Evolutionary conservation across 2,888 invertebrate genomes (phyloP), one percentile per base, ranked within the genome.

Genomic region (Apomyelois bistriatella): DNA sequence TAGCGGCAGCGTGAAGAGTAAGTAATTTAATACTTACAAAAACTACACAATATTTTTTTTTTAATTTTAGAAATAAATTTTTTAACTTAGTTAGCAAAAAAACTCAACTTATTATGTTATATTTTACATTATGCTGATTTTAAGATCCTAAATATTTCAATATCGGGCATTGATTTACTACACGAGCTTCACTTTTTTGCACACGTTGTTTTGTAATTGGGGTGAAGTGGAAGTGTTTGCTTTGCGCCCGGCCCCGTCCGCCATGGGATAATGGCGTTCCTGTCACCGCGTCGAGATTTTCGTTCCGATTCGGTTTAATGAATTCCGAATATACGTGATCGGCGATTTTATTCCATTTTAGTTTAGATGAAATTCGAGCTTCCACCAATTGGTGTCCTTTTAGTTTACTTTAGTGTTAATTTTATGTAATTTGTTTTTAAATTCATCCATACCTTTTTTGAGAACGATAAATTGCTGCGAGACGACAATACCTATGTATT

Each of bases 201-300:
- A 3, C 15, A 40, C 8, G 15, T 8, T 40, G 16, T 9, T 40
- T 40, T 40, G 15, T 16, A 16, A 10, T 15, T 51, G 54, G 55
- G 61, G 72, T 71, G 79, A 74, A 70, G 66, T 59, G 61, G 54
- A 70, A 84, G 84, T 85, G 85, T 85, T 85, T 85, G 76, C 78
- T 66, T 67, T 69, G 68, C 77, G 70, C 76, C 77, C 77, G 76
- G 74, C 82, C 67, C 70, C 74, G 74, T 69, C 74, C 71, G 63
- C 71, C 79, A 79, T 74, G 79, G 80, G 80, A 80, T 86, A 85
- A 85, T 85, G 83, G 83, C 73, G 74, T 73, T 72, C 68, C 64
- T 68, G 66, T 66, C 72, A 64, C 60, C 57, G 67, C 69, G 64
- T 59, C 61, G 65, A 69, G 72, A 67, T 70, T 72, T 59, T 64